Base-by-base conservation (phyloP, 2,888 invertebrate genomes). In the Pheosia gnoma region DNA sequence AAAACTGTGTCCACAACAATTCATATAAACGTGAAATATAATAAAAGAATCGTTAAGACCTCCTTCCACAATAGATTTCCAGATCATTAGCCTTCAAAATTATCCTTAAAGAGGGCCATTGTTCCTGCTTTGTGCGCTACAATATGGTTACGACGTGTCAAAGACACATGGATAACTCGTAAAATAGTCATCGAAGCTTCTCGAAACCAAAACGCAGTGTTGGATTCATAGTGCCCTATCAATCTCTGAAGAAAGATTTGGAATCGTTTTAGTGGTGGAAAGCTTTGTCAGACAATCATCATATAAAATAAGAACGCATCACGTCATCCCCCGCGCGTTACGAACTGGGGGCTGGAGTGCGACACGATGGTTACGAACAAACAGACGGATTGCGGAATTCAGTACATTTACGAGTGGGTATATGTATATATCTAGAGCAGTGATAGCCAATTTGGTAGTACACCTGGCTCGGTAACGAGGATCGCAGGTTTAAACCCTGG, bases 31-130 rank as follows among this genome's bases (percentile, higher is more conserved):
- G 25, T 25, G 25, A 25, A 25, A 25, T 25, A 25, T 25, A 25
- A 25, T 25, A 25, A 25, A 25, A 25, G 25, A 25, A 25, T 25
- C 2, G 25, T 25, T 25, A 25, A 25, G 25, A 25, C 25, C 25
- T 25, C 25, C 5, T 41, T 41, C 3, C 8, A 41, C 41, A 41
- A 41, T 41, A 5, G 8, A n/a, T 56, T 56, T 56, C 43, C 41
- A 56, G 10, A 41, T 43, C 56, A 56, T 56, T 56, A 41, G n/a
- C n/a, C 41, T 43, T 41, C 39, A 13, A 13, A 56, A 56, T 56
- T 25, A 51, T 7, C 1, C 51, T 51, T 8, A 51, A 8, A 4
- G 25, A 25, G 25, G 8, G 4, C 8, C 7, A 25, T 51, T 51
- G 51, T 51, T 10, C 7, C 51, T 13, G 13, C 3, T 0, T 25